phyloP scores from a whole-genome alignment of 2,113 vertebrate species.

The Silurus asotus region DNA sequence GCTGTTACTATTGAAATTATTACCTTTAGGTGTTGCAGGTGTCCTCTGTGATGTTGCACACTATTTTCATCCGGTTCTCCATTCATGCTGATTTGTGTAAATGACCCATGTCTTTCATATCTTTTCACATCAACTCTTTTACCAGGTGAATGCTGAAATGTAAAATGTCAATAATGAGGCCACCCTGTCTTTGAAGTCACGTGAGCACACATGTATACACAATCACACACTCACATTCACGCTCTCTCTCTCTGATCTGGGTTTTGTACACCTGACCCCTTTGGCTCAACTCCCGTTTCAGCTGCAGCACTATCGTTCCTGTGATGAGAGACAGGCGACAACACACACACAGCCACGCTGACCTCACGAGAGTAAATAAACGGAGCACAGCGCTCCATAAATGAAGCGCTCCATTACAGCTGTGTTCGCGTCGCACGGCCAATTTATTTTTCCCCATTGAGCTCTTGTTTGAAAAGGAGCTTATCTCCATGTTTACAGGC shows the following conservation, averaged over 20 bases:
- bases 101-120: background rate
- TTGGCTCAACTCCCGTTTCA: constrained; percentile 24
- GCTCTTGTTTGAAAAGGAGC: constrained; percentile 34
- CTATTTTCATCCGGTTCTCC: no score
- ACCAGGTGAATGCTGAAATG: background rate
- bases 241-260: background rate
- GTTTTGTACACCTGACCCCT: constrained; percentile 28
- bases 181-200: background rate
- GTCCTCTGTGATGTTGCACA: no score
- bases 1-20: background rate
- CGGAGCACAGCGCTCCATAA: constrained; percentile 17
- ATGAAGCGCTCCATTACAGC: constrained; percentile 10
- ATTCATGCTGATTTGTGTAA: background rate
- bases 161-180: background rate
- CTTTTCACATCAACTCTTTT: background rate
- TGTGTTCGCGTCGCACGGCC: background rate
- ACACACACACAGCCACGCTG: constrained; percentile 23
- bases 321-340: constrained; percentile 37
- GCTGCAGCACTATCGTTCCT: constrained; percentile 35
- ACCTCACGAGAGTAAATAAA: constrained; percentile 44
- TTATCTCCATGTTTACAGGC: constrained; percentile 27
- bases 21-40: no score
- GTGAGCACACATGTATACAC: background rate
- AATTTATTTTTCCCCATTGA: background rate
- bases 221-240: background rate